phyloP scores from a whole-genome alignment of 2,113 vertebrate genomes.

The Peromyscus maniculatus region DNA sequence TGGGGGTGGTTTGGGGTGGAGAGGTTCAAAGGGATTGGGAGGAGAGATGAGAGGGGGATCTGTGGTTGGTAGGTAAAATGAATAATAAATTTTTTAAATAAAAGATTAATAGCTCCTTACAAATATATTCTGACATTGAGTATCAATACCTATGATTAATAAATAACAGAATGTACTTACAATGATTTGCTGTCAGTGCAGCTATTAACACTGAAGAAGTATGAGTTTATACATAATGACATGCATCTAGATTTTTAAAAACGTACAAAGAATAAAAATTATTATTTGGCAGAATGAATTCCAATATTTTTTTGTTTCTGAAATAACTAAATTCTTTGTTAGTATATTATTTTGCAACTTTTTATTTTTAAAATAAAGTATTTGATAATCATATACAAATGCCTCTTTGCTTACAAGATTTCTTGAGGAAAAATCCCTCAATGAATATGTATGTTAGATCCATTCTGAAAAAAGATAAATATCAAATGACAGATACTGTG shows the following conservation, averaged over 20 bases:
- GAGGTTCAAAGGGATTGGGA: too few relatives aligned
- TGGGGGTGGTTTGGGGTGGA: rapidly evolving
- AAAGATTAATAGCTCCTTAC: too few relatives aligned
- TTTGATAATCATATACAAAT: neutral
- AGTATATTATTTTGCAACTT: neutral
- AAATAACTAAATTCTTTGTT: neutral
- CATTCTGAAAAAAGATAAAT: neutral
- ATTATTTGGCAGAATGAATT: neutral
- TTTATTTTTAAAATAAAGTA: neutral
- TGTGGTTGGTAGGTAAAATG: too few relatives aligned
- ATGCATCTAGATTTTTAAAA: neutral
- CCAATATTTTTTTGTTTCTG: neutral
- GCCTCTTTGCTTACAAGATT: neutral
- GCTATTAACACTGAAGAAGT: neutral
- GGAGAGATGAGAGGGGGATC: too few relatives aligned
- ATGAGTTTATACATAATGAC: neutral
- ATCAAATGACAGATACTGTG: too few relatives aligned
- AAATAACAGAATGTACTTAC: neutral
- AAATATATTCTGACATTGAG: neutral
- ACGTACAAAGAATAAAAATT: neutral
- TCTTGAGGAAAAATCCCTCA: neutral
- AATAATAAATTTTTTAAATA: too few relatives aligned
- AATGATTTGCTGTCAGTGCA: neutral
- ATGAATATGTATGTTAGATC: neutral
- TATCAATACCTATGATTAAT: neutral